phyloP scores from a whole-genome alignment of 2,797 vertebrate species.

The Spea hammondii region DNA sequence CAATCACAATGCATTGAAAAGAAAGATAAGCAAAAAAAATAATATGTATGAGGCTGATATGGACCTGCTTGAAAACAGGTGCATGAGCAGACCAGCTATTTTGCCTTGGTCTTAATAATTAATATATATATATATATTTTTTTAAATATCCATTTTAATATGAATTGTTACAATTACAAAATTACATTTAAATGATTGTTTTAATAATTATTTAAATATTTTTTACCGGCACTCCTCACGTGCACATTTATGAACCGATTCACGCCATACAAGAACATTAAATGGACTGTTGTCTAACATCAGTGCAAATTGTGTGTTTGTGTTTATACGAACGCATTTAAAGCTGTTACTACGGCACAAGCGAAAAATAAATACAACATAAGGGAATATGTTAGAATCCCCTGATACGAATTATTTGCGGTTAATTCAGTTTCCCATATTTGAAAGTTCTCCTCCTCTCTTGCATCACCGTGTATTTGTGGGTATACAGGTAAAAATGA shows the following conservation, averaged over 20 bases:
- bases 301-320: neutral
- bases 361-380: neutral
- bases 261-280: neutral
- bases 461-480: neutral
- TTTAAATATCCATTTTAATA: too few relatives aligned
- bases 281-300: slow-evolving; percentile 5
- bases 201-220: too few relatives aligned
- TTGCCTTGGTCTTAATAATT: too few relatives aligned
- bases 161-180: too few relatives aligned
- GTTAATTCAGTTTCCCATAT: slow-evolving; percentile 6
- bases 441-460: neutral
- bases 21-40: too few relatives aligned
- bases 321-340: neutral
- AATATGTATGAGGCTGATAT: too few relatives aligned
- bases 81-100: too few relatives aligned
- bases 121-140: too few relatives aligned
- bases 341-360: neutral
- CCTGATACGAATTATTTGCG: neutral
- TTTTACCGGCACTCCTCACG: too few relatives aligned
- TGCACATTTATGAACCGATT: neutral
- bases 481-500: neutral
- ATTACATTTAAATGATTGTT: too few relatives aligned
- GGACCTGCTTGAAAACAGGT: too few relatives aligned
- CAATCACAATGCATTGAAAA: too few relatives aligned
- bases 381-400: neutral